phyloP scores from a whole-genome alignment of 2,113 vertebrate genomes.

The Indicator indicator region DNA sequence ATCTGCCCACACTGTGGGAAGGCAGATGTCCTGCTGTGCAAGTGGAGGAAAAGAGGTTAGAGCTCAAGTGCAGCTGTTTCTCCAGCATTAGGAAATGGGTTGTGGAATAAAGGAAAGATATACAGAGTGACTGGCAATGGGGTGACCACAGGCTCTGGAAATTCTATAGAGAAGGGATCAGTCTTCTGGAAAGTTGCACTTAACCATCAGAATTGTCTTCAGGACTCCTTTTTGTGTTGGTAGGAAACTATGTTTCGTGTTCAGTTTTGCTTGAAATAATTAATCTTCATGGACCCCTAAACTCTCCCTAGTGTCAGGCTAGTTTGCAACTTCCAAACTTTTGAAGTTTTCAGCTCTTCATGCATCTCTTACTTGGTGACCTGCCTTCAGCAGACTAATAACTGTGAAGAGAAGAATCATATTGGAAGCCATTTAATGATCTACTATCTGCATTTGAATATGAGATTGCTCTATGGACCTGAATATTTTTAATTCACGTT shows the following conservation, averaged over 20 bases:
- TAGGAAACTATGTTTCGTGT: not conserved
- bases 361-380: not conserved
- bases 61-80: not conserved
- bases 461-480: not conserved
- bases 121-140: not conserved
- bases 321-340: not conserved
- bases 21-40: not conserved
- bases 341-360: not conserved
- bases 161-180: rapidly evolving
- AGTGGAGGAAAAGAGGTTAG: not conserved
- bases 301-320: not conserved
- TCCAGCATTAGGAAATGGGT: not conserved
- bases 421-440: not conserved
- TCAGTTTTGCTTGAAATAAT: not conserved
- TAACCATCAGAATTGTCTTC: not conserved
- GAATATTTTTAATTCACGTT: not conserved
- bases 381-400: not conserved
- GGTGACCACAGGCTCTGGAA: not conserved
- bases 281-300: not conserved
- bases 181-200: not conserved
- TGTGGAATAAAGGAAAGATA: not conserved
- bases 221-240: not conserved
- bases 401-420: not conserved
- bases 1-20: not conserved
- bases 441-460: not conserved